Base-by-base conservation (phyloP, 1,140 invertebrate genomes). In the Whitmania pigra region DNA sequence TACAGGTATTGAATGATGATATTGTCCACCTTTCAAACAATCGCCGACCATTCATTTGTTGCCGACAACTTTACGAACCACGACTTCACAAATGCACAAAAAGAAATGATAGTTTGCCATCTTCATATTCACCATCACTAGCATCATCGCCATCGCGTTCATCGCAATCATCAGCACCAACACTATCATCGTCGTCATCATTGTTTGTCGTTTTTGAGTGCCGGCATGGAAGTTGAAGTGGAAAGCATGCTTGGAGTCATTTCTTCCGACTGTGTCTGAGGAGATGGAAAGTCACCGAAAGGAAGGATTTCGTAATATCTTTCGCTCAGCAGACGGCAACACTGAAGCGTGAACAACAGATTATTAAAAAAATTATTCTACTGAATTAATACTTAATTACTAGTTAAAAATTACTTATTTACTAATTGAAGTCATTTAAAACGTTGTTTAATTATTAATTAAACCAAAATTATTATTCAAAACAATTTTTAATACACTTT, bases 211-310 rank as follows among this genome's bases (percentile, higher is more conserved):
- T 36, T 70, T 25, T 53, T 53, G 20, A 70, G 69, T 9, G 13
- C 25, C 13, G 69, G 69, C 69, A 70, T 70, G 6, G 69, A 70
- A 2, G 22, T 70, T 36, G 69, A 70, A 6, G 53, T 36, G 43
- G n/a, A 70, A 11, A 70, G 20, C 29, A 25, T 53, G 53, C 36
- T 36, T n/a, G 27, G 20, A 31, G 27, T 22, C 20, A 70, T 49
- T 25, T 70, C 36, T 70, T 70, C 69, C 9, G 69, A 53, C 49
- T 43, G 69, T 6, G 69, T n/a, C 13, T 53, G 49, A 9, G 69
- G 49, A 11, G 69, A 70, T 4, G 69, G 49, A 9, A 53, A 6
- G 53, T 70, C 36, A 25, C 57, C 57, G 36, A 70, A 70, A 6
- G 69, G 43, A 49, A 54, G 17, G 36, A 70, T 27, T 18, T 70